Base-by-base conservation (phyloP, 1,140 invertebrate species). In the Diabrotica virgifera region DNA sequence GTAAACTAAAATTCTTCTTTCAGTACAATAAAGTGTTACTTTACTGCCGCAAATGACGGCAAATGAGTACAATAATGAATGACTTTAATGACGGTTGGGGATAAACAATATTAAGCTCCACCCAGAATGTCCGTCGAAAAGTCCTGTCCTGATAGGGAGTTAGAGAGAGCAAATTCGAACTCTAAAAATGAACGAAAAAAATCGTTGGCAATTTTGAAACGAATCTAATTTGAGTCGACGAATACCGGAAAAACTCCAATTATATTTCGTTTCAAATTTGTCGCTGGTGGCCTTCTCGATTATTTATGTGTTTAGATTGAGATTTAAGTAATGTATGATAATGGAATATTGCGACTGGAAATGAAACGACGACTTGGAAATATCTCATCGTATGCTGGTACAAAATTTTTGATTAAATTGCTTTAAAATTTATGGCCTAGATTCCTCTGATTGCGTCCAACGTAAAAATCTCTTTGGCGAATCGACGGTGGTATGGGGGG, bases 271-370 rank as follows among this genome's bases (percentile, higher is more conserved):
- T 58, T 46, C 12, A 55, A 65, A 62, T 66, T 66, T 66, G 59
- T 61, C 64, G 64, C 64, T 40, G 60, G 59, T 50, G 24, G 59
- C 60, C 59, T 54, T 53, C 51, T 67, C 35, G 63, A 69, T 63
- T 69, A 69, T 69, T 69, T 69, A 69, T 69, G 68, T 66, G 68
- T 66, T 69, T 66, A 69, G 68, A 69, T 69, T 69, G 67, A 63
- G 60, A 62, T 66, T 64, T 69, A 68, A 68, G 67, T 68, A 68
- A 68, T 68, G 64, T 59, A 68, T 63, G 68, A 69, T 66, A 69
- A 69, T 66, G 68, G 64, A 67, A 67, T 66, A 66, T 66, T 62
- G 64, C 64, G 53, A 57, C 63, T 55, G 46, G 24, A 67, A 67
- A 59, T 52, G 63, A 64, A 67, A 64, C 62, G 65, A 66, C 65